phyloP scores from a whole-genome alignment of 2,113 vertebrate species.

The Malurus alboscapulatus region DNA sequence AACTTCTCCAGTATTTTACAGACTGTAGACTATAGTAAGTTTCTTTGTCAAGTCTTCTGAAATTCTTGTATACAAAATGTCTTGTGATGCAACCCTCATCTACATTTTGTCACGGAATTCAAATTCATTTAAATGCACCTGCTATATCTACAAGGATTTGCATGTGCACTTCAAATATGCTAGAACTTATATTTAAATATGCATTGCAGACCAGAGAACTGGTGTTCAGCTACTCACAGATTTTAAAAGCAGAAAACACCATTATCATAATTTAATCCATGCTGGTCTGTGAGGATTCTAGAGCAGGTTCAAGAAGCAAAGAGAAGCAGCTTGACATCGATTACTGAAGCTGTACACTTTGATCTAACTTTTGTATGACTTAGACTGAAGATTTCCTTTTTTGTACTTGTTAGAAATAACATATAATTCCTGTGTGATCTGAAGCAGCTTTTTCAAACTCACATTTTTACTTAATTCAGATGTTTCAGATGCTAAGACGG shows the following conservation, averaged over 20 bases:
- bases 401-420: not conserved
- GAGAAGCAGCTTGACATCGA: not conserved
- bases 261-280: not conserved
- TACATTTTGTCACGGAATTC: not conserved
- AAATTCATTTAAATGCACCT: not conserved
- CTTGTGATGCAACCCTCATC: not conserved
- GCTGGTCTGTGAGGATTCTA: not conserved
- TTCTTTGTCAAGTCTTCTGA: not conserved
- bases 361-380: not conserved
- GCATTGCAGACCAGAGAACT: not conserved
- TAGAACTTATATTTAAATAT: not conserved
- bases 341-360: not conserved
- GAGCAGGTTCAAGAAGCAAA: not conserved
- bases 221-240: not conserved
- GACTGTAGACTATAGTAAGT: not conserved
- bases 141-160: not conserved
- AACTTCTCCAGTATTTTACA: not conserved
- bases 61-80: not conserved
- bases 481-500: not conserved
- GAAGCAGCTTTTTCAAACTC: not conserved
- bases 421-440: not conserved
- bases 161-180: not conserved
- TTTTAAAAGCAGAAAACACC: not conserved
- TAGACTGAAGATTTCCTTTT: not conserved
- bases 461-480: not conserved